These are phyloP conservation scores for Campylomormyrus tamandua DNA, from an alignment of 2,113 vertebrate genomes.

Conservation along the genomic window DNA sequence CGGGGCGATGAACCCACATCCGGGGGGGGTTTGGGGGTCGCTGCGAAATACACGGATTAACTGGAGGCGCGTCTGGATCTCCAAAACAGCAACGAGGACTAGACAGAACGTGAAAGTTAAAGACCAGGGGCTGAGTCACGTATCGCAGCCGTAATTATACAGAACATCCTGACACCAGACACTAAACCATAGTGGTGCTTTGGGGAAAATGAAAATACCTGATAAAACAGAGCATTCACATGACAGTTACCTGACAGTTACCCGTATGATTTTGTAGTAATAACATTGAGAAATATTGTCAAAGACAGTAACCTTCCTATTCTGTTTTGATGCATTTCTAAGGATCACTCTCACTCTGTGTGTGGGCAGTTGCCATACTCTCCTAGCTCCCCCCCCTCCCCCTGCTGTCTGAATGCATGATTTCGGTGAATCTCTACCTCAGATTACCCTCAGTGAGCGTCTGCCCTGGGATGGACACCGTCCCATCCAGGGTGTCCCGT, in stretches of 20 bases:
- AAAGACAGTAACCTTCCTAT: not conserved
- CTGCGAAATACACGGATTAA: not conserved
- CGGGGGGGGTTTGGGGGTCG: not conserved
- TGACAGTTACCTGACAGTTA: not conserved
- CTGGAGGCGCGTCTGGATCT: not conserved
- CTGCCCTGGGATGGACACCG: not conserved
- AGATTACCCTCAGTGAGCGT: not conserved
- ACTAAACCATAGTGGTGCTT: not conserved
- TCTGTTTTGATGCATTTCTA: not conserved
- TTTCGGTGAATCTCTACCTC: not conserved
- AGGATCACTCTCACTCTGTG: not conserved
- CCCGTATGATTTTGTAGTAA: not conserved
- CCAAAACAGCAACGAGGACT: not conserved
- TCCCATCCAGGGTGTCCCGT: not conserved
- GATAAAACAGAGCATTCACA: conserved; percentile 6
- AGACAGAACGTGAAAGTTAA: not conserved
- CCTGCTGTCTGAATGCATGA: not conserved
- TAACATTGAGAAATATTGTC: not conserved
- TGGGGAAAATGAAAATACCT: not conserved
- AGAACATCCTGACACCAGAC: not conserved
- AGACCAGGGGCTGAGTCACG: not conserved
- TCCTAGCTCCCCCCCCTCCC: not conserved
- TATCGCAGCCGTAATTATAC: not conserved
- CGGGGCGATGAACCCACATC: not conserved
- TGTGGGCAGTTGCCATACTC: not conserved